Evolutionary conservation across 2,888 invertebrate genomes (phyloP), one percentile per base, ranked within the genome.

Genomic region (Caradrina clavipalpis): DNA sequence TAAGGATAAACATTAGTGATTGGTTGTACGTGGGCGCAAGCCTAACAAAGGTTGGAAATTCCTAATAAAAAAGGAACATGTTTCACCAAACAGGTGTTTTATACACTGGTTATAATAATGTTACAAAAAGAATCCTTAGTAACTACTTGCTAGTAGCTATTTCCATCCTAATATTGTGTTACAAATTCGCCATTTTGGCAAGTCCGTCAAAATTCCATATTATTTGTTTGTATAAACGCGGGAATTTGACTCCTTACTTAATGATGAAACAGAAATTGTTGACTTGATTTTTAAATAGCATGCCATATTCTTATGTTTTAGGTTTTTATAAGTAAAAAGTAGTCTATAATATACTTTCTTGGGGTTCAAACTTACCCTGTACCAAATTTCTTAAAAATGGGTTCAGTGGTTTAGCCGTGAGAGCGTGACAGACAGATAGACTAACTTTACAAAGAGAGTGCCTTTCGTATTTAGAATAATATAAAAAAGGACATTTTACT

Each of bases 1-100:
- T 70, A 50, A 76, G 61, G 78, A 73, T 75, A 78, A 73, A 81
- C 59, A 73, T 69, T 69, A 22, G 42, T 55, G 62, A 45, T 54
- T 54, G 58, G 22, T 26, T 60, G 45, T 35, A 42, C 49, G 72
- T 75, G 61, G 72, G 67, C 15, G 65, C 53, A 61, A 31, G 31
- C 10, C 11, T 58, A 49, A 55, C 35, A 50, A 54, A 59, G 17
- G 31, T 26, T 31, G 2, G n/a, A 57, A 15, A 49, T 59, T 56
- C 45, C 10, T 65, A 35, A 21, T 26, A 64, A 45, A 45, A 22
- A 15, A n/a, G 7, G n/a, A 47, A 35, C 39, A 26, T 22, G 42
- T 26, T 69, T 49, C 22, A n/a, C 8, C 4, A 19, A 56, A 15
- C 35, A 39, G 6, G 4, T 62, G n/a, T 31, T 49, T 13, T 39